Base-by-base conservation (phyloP, 2,888 invertebrate genomes). In the Lordiphosa andalusiaca region DNA sequence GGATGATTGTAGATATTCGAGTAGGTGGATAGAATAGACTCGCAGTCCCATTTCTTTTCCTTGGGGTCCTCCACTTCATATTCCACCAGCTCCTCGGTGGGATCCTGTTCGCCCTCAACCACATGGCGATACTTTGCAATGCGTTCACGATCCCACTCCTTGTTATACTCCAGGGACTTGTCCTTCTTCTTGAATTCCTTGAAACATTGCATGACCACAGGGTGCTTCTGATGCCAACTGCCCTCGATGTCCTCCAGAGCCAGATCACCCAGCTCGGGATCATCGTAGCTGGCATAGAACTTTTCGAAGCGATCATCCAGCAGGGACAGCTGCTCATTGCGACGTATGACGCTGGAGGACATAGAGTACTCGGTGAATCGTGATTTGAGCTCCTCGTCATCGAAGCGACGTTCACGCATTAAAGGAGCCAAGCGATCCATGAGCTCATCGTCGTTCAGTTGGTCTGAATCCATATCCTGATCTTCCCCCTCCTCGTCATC, bases 1-100 rank as follows among this genome's bases (percentile, higher is more conserved):
- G 98, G 98, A 90, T 96, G 96, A 90, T 98, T 98, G 88, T 96
- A 97, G 51, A 95, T 91, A 86, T 94, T 98, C 6, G 97, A 97
- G 88, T 96, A 96, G 0, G 96, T 97, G 16, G 95, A 95, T 4
- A 98, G 90, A 71, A 98, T 94, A 54, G 95, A 95, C 90, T 98
- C 95, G 84, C 98, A 98, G 90, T 98, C 98, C 95, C 95, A 97
- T 87, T 93, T 94, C 66, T 93, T 91, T 74, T 91, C 92, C 69
- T 93, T 92, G 0, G 91, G 90, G 51, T 93, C 91, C 25, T 93
- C 91, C 1, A 94, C 92, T 66, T 93, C 90, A 0, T 93, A 89
- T 33, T 91, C 91, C 36, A 93, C 88, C 9, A 93, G 90, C 62
- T 92, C 91, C 2, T 93, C 92, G 36, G 92, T 92, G 12, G 87